These are phyloP conservation scores for Neuroterus valhalla DNA, from an alignment of 1,140 invertebrate species.

Conservation along the genomic window DNA sequence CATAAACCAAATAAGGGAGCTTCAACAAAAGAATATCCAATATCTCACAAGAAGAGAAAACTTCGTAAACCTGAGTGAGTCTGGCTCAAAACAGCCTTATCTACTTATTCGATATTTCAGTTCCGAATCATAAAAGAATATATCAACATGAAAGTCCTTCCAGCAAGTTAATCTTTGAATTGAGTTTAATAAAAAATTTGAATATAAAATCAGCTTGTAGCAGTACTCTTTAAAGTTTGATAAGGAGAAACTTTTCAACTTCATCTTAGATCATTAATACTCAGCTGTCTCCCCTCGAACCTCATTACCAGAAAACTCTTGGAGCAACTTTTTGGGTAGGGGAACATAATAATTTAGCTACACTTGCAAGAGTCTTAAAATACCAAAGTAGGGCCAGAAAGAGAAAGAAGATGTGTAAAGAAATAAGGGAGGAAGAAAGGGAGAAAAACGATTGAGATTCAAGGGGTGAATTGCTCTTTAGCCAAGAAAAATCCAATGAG, in stretches of 20 bases:
- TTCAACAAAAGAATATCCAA: no score
- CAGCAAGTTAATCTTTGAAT: neutral
- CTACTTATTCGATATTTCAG: neutral
- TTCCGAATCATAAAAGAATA: slow-evolving; percentile 15
- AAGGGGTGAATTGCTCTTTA: neutral
- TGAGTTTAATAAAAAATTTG: neutral
- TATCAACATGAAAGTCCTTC: slow-evolving; percentile 1
- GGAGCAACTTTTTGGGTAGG: neutral
- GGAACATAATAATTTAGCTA: slow-evolving; percentile 18
- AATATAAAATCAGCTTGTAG: neutral
- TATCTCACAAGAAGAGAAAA: no score
- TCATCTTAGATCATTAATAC: slow-evolving; percentile 27
- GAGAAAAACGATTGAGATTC: neutral
- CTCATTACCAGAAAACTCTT: slow-evolving; percentile 27
- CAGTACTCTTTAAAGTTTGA: slow-evolving; percentile 15
- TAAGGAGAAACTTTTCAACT: slow-evolving; percentile 15
- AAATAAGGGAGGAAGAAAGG: neutral
- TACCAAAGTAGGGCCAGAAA: neutral
- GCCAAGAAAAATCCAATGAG: neutral
- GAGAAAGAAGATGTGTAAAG: neutral
- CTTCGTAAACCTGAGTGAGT: neutral
- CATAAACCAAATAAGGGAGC: neutral
- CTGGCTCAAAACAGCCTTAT: slow-evolving; percentile 4
- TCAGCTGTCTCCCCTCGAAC: slow-evolving; percentile 1
- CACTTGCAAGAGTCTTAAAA: neutral